Conservation (phyloP, 23 tunicate species). For the Ascidia mentula region DNA sequence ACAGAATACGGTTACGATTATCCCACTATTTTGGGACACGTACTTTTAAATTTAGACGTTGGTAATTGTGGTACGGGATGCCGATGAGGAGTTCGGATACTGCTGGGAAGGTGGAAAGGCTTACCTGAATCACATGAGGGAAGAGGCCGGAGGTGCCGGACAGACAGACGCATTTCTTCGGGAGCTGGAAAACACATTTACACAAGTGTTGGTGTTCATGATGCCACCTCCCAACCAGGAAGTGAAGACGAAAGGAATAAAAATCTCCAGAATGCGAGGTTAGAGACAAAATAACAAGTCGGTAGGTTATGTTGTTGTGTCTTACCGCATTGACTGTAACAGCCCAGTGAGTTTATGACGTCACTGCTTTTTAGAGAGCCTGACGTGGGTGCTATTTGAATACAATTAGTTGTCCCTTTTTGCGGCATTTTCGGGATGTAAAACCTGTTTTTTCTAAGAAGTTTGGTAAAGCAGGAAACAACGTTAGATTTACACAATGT, state of each 20-base stretch:
- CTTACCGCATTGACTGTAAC: not conserved
- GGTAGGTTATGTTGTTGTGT: not conserved
- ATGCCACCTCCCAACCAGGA: conserved; percentile 7
- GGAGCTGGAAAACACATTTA: not conserved
- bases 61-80: not conserved
- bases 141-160: not conserved
- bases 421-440: too few relatives aligned
- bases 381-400: too few relatives aligned
- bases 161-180: not conserved
- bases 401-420: too few relatives aligned
- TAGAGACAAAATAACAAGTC: not conserved
- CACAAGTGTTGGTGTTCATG: not conserved
- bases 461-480: too few relatives aligned
- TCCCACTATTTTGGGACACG: too few relatives aligned
- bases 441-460: too few relatives aligned
- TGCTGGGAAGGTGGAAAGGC: conserved; percentile 9
- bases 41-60: not conserved
- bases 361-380: too few relatives aligned
- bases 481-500: too few relatives aligned
- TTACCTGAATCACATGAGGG: not conserved
- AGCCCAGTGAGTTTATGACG: too few relatives aligned
- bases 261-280: not conserved
- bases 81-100: not conserved
- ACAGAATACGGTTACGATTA: too few relatives aligned
- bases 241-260: not conserved